phyloP scores from a whole-genome alignment of 1,140 invertebrate species.

The Teleopsis dalmanni region DNA sequence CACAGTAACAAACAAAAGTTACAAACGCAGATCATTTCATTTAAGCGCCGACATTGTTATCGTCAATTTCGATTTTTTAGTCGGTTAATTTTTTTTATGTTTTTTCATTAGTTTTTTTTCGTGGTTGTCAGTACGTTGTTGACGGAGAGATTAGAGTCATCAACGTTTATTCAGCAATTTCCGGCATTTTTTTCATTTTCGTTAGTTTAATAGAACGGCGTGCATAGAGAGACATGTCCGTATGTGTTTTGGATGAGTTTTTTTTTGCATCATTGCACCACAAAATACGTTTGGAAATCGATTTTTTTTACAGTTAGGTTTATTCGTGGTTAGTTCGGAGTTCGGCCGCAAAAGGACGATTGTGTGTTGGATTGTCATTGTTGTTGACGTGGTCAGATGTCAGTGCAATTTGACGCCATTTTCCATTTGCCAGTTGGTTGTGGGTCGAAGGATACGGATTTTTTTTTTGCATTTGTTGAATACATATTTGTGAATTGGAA shows the following conservation, averaged over 20 bases:
- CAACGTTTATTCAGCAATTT: constrained; percentile 26
- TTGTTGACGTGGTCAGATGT: constrained; percentile 23
- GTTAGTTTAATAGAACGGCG: no score
- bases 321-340: constrained; percentile 28
- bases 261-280: no score
- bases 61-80: no score
- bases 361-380: constrained; percentile 14
- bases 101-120: constrained; percentile 5
- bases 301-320: no score
- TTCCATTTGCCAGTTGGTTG: constrained; percentile 15
- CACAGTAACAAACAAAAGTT: not conserved
- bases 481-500: not conserved
- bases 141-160: constrained; percentile 8
- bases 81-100: not conserved
- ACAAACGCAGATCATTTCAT: not conserved
- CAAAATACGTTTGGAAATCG: constrained; percentile 9
- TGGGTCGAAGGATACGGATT: not conserved
- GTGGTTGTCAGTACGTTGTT: not conserved
- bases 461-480: constrained; percentile 3
- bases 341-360: constrained; percentile 12
- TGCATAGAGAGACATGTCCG: no score
- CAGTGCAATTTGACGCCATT: constrained; percentile 43
- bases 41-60: not conserved
- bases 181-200: constrained; percentile 15
- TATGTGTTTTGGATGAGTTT: no score